These are phyloP conservation scores for Drosophila ananassae DNA, from an alignment of 1,140 invertebrate genomes.

Conservation along the genomic window DNA sequence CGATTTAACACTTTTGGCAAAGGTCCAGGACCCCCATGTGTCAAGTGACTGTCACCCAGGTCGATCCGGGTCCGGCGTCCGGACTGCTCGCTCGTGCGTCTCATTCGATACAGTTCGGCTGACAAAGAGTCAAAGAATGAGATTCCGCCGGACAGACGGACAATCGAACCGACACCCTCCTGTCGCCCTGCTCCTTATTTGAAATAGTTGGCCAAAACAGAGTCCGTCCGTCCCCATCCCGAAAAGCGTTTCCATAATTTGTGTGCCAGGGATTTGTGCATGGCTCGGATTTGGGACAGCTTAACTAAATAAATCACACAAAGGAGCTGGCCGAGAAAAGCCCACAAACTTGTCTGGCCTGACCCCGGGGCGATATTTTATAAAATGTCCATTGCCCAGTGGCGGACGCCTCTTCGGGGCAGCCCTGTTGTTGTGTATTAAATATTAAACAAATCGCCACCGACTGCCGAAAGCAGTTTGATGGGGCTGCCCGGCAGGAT, in stretches of 20 bases:
- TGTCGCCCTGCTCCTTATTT: conserved; percentile 7
- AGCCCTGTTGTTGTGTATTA: conserved; percentile 38
- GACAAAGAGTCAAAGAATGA: conserved; percentile 10
- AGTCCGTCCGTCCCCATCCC: background rate
- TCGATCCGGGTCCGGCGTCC: conserved; percentile 36
- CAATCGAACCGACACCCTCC: conserved; percentile 17
- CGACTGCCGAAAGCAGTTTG: conserved; percentile 54
- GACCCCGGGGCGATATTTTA: conserved; percentile 47
- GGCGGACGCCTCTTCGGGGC: background rate
- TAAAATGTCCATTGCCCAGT: conserved; percentile 23
- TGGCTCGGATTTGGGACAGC: conserved; percentile 69
- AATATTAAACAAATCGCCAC: conserved; percentile 67
- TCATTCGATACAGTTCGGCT: conserved; percentile 51
- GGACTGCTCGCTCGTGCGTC: conserved; percentile 65
- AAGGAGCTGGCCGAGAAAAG: conserved; percentile 40
- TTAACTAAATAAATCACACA: conserved; percentile 78
- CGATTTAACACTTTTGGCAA: conserved; percentile 60
- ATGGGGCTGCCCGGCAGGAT: conserved; percentile 54
- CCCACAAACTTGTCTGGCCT: conserved; percentile 47
- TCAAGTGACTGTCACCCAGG: conserved; percentile 67
- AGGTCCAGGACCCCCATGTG: conserved; percentile 63
- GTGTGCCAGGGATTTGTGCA: conserved; percentile 67
- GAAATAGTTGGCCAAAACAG: conserved; percentile 44
- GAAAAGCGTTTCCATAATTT: conserved; percentile 63
- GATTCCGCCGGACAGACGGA: conserved; percentile 15